Base-by-base conservation (phyloP, 2,797 vertebrate genomes). In the Rhinophrynus dorsalis region DNA sequence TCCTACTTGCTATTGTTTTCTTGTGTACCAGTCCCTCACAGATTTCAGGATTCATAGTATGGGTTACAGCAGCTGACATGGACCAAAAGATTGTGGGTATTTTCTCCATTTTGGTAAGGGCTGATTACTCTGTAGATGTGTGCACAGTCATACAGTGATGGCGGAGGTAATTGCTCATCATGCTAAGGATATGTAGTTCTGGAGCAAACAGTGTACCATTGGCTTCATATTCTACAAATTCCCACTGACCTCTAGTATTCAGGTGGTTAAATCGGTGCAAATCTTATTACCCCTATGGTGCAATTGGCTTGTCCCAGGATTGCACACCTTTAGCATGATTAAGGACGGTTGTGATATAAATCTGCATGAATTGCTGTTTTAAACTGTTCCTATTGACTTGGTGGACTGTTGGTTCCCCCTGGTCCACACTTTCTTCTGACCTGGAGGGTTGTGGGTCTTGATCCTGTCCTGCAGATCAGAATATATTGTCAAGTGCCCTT, bases 401-500 rank as follows among this genome's bases (percentile, higher is more conserved):
- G 59, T 29, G 32, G 17, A 17, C 68, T 56, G 24, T 18, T 13
- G 18, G 48, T 12, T 12, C 9, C 52, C 44, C 24, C 42, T 35
- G 17, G 26, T 35, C 33, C 26, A n/a, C n/a, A n/a, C n/a, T 26
- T 29, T 11, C 2, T 24, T 15, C 21, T 42, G 20, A 21, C 40
- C 24, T 60, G 15, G 40, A 29, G 15, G 21, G 33, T 42, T 42
- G 6, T 42, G 33, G 33, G 45, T 58, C 24, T 33, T 61, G 44
- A 40, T 23, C 4, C 26, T 63, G 23, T 56, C 59, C 68, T 69
- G 23, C 59, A 72, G 68, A 50, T 17, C 60, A 52, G 61, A 73
- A 65, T 73, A 52, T 57, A 72, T 66, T 38, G 55, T 15, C 42
- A 65, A 57, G 61, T 58, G 61, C 54, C 61, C 54, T 66, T 45